Percentiles rank a stretch among this genome's conserved stretches.
Evolutionary conservation across 2,888 invertebrate species (phyloP).

Genomic region (Spodoptera exigua): DNA sequence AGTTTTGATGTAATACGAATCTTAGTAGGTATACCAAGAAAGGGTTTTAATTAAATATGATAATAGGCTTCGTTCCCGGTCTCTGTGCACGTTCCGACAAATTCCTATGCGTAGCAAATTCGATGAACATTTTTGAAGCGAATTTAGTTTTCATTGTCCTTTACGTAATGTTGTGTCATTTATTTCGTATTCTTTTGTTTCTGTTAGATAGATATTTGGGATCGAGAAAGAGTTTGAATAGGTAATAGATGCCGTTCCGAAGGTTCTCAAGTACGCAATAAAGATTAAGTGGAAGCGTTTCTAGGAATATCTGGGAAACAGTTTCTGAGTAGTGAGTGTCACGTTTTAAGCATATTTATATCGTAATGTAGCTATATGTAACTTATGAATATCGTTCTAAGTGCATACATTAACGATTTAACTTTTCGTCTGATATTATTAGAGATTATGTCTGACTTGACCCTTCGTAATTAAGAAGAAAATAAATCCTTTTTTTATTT

Average conservation of each 20-base stretch:
- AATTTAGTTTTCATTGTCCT: conserved; percentile 42
- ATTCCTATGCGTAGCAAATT: conserved; percentile 51
- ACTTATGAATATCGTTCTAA: no score
- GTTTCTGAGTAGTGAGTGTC: conserved; percentile 4
- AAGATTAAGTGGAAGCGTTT: conserved; percentile 33
- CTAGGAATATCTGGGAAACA: conserved; percentile 7
- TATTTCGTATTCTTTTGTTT: conserved; percentile 51
- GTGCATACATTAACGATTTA: not conserved
- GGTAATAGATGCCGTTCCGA: conserved; percentile 20
- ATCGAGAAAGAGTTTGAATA: conserved; percentile 25
- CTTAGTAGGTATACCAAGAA: conserved; percentile 36
- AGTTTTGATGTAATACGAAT: conserved; percentile 52
- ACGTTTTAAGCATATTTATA: no score
- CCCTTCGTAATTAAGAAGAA: no score
- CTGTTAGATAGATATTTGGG: conserved; percentile 15
- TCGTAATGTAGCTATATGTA: no score
- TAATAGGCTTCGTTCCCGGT: conserved; percentile 39
- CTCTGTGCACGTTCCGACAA: conserved; percentile 36
- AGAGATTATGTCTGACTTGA: no score
- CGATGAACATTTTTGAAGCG: conserved; percentile 40
- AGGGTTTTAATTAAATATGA: conserved; percentile 54
- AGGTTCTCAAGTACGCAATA: conserved; percentile 35
- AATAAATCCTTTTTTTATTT: no score
- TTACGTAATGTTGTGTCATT: conserved; percentile 34
- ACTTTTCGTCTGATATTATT: not conserved